Base-by-base conservation (phyloP, 2,888 invertebrate genomes). In the Drosophila neotestacea region DNA sequence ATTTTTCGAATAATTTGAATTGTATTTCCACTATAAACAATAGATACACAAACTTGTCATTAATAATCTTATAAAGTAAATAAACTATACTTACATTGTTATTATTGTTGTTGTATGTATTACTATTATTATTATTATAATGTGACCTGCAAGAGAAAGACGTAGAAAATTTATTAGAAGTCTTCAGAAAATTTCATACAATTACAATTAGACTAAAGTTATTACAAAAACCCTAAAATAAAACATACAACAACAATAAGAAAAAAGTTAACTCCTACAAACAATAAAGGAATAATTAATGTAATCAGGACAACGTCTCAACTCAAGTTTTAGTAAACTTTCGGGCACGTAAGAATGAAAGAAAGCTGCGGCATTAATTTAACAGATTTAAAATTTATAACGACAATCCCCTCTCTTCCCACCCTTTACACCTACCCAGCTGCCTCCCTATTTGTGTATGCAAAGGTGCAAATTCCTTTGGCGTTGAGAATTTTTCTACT, bases 371-470 rank as follows among this genome's bases (percentile, higher is more conserved):
- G 84, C 84, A 90, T 90, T 91, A 91, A 91, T 88, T 90, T 84
- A 90, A 81, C 90, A 90, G 85, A 91, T 92, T 92, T 92, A 90
- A 91, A 92, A 92, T 92, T 92, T 92, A 92, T 91, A 91, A 90
- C 91, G 86, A 77, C 76, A 77, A 70, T 6, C 28, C 48, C 13
- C 16, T 34, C 9, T 7, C 6, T n/a, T 7, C 10, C 32, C 32
- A 1, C 3, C 7, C 9, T 9, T 22, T 36, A 13, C 41, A 48
- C 41, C 16, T 47, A 4, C 16, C 27, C 59, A 27, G 5, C 22
- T 13, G 6, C 22, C 22, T 28, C 34, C 62, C 81, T 85, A 72
- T 79, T 85, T 85, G 73, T 69, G 88, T 85, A 85, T 85, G 88
- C 85, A 85, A 85, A 85, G 85, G 85, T 88, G 90, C 90, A 63